Conservation (phyloP, 2,888 invertebrate species). For the Synergus gifuensis region DNA sequence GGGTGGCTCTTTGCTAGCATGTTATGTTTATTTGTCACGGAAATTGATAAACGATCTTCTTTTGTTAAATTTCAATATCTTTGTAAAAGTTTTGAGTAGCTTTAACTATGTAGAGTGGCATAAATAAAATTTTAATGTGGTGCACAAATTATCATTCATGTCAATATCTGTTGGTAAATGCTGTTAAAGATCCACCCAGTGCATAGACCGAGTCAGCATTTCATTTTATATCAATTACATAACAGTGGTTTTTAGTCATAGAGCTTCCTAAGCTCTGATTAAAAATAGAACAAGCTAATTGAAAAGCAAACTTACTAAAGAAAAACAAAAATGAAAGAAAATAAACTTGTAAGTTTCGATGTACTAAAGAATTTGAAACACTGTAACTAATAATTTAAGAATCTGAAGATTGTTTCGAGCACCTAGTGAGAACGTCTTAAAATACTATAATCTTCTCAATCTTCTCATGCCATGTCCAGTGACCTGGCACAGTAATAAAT, state of each 20-base stretch:
- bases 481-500: conserved; percentile 71
- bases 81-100: neutral
- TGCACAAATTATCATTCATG: neutral
- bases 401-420: neutral
- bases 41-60: neutral
- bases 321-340: neutral
- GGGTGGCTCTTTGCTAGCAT: conserved; percentile 34
- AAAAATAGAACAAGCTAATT: neutral
- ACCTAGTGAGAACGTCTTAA: neutral
- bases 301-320: neutral
- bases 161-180: neutral
- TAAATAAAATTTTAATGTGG: neutral
- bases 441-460: conserved; percentile 40
- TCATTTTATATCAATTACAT: neutral
- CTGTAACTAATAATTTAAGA: neutral
- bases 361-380: neutral
- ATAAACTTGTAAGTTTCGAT: neutral
- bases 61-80: conserved; percentile 27
- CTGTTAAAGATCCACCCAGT: conserved; percentile 7
- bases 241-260: neutral
- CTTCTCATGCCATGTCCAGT: conserved; percentile 71
- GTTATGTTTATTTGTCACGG: neutral
- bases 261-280: neutral
- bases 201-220: conserved; percentile 1
- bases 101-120: conserved; percentile 41